Base-by-base conservation (phyloP, 2,797 vertebrate genomes). In the Enteromius argenteus region DNA sequence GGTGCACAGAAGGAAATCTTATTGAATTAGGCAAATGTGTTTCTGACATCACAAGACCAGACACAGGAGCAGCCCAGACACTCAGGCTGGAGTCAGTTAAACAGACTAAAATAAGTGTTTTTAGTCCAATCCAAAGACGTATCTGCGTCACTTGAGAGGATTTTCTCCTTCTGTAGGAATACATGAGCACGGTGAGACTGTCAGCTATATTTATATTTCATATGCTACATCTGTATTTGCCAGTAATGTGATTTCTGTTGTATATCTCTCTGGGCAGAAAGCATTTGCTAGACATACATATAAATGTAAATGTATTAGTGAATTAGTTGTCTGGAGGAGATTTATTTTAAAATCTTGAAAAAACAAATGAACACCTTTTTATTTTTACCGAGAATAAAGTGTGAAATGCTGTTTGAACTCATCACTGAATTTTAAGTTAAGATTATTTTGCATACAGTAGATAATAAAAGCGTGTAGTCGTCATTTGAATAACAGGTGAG, bases 11-110 rank as follows among this genome's bases (percentile, higher is more conserved):
- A 84, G 85, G 79, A 27, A 0, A 30, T 85, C 46, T 92, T 92
- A 94, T 94, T 93, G 88, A 93, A 88, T 94, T 93, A 94, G 92
- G 92, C 91, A 94, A 94, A 94, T 94, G 79, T 89, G 19, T 62
- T 84, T 86, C 74, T 93, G 92, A 93, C 90, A 87, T 94, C 92
- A 93, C 77, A 83, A 80, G 89, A 88, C 88, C 90, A 90, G 56
- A 62, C 37, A 81, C 21, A 46, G 1, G 44, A 80, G 80, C 69
- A 79, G 84, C 78, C n/a, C 60, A 53, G 85, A 86, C 60, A 71
- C 27, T 72, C 67, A 23, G 85, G 60, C 75, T 86, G 73, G 80
- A 62, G 82, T 58, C 71, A 53, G 42, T 56, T 66, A 53, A 76
- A 67, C 8, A 66, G 60, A 39, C 30, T 66, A 27, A 64, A 11